Percentiles rank a stretch among this genome's conserved stretches.
Evolutionary conservation across 1,140 invertebrate genomes (phyloP).

Genomic region (Drosophila kohkoa): DNA sequence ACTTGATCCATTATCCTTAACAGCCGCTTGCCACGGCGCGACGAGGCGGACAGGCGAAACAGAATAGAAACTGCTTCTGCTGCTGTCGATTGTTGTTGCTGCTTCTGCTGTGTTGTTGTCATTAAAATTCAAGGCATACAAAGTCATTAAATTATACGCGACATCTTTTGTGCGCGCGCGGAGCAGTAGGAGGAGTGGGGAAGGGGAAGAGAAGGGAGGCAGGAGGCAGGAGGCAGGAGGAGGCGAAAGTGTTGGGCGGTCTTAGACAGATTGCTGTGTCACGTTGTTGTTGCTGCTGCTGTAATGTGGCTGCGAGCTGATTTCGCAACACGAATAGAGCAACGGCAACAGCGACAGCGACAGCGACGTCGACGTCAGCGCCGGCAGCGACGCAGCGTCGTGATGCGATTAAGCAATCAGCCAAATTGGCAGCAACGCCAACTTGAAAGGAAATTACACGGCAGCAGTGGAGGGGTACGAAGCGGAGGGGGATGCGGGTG

Average conservation of each 20-base stretch:
- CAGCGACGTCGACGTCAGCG: not conserved
- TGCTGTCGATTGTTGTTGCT: conserved; percentile 33
- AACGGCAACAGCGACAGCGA: conserved; percentile 13
- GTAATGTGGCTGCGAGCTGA: conserved; percentile 63
- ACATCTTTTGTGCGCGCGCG: conserved; percentile 70
- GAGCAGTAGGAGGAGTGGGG: not conserved
- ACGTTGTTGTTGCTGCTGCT: conserved; percentile 19
- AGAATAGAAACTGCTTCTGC: conserved; percentile 26
- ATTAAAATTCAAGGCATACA: conserved; percentile 84
- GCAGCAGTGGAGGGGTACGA: conserved; percentile 6
- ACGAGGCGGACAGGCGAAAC: not conserved
- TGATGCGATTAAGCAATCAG: conserved; percentile 83
- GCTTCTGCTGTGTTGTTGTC: conserved; percentile 60
- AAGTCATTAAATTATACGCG: conserved; percentile 84
- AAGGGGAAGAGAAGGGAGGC: not conserved
- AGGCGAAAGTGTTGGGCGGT: conserved; percentile 52
- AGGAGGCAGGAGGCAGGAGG: not conserved
- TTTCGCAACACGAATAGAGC: conserved; percentile 51
- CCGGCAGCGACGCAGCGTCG: conserved; percentile 45
- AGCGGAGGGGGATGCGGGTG: not conserved
- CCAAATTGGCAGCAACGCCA: conserved; percentile 82
- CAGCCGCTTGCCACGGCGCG: conserved; percentile 14
- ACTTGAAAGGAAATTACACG: conserved; percentile 82
- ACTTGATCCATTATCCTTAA: conserved; percentile 80
- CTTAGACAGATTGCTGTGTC: conserved; percentile 45